These are phyloP conservation scores for Hippoglossus hippoglossus DNA, from an alignment of 2,797 vertebrate genomes.

Conservation along the genomic window DNA sequence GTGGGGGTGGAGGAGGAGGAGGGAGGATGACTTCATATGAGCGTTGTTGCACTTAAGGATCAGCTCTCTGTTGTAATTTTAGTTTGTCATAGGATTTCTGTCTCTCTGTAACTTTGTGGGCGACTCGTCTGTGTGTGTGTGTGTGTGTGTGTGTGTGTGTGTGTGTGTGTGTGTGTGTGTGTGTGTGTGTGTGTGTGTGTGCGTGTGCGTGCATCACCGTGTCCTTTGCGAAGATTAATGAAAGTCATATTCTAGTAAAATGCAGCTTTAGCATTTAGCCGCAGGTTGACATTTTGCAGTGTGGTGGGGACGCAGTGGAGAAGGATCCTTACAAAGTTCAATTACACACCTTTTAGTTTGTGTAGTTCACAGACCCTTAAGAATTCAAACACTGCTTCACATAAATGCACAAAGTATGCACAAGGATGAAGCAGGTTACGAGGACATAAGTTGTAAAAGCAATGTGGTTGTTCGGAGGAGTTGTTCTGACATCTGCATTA, in stretches of 20 bases:
- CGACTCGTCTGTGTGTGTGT: neutral
- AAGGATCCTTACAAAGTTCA: slow-evolving; percentile 45
- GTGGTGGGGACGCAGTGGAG: neutral
- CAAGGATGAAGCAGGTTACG: slow-evolving; percentile 13
- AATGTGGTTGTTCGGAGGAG: slow-evolving; percentile 26
- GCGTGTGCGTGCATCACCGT: slow-evolving; percentile 1
- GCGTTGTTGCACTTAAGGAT: neutral
- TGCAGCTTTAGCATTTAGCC: neutral
- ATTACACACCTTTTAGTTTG: slow-evolving; percentile 39
- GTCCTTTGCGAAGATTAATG: slow-evolving; percentile 52
- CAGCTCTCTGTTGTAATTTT: slow-evolving; percentile 21
- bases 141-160: neutral
- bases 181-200: slow-evolving; percentile 8
- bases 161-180: neutral
- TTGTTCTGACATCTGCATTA: slow-evolving; percentile 47
- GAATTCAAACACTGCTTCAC: slow-evolving; percentile 18
- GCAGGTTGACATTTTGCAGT: slow-evolving; percentile 41
- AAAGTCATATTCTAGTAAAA: slow-evolving; percentile 26
- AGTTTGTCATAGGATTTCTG: slow-evolving; percentile 12
- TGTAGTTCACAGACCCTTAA: slow-evolving; percentile 32
- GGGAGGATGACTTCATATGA: slow-evolving; percentile 15
- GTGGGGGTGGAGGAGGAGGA: slow-evolving; percentile 17
- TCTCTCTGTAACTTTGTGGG: slow-evolving; percentile 23
- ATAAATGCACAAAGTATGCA: slow-evolving; percentile 6
- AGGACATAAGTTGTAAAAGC: slow-evolving; percentile 17